A percentile compares a stretch with the other conserved stretches of the same genome.
phyloP scores from a whole-genome alignment of 2,113 vertebrate species.

The Notarius quadriscutis region DNA sequence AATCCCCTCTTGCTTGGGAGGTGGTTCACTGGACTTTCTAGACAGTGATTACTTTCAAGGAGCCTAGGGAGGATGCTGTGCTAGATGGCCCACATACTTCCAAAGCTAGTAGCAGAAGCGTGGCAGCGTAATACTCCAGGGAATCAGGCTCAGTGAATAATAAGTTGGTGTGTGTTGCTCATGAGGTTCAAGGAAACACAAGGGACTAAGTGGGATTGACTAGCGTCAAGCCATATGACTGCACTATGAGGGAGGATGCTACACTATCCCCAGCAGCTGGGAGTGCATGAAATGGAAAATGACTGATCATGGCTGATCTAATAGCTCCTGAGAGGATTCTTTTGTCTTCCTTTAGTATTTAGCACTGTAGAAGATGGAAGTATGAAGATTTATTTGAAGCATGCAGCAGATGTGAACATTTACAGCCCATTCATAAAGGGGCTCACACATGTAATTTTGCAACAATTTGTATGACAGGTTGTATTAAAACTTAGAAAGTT shows the following conservation, averaged over 20 bases:
- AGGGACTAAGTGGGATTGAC: slow-evolving; percentile 55
- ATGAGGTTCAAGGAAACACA: slow-evolving; percentile 59
- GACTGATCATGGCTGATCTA: slow-evolving; percentile 62
- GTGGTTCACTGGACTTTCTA: slow-evolving; percentile 27
- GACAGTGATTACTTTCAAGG: slow-evolving; percentile 49
- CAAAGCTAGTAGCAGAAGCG: slow-evolving; percentile 41
- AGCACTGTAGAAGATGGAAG: slow-evolving; percentile 26
- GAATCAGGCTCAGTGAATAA: slow-evolving; percentile 54
- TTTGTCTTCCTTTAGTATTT: slow-evolving; percentile 64
- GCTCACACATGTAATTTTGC: neutral
- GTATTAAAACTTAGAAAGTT: neutral
- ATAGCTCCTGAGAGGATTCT: slow-evolving; percentile 53
- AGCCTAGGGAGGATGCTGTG: slow-evolving; percentile 41
- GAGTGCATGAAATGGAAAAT: slow-evolving; percentile 62
- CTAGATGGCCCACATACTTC: slow-evolving; percentile 40
- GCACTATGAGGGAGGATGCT: slow-evolving; percentile 43
- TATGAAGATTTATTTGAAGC: slow-evolving; percentile 22
- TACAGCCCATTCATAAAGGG: slow-evolving; percentile 11
- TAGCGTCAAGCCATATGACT: slow-evolving; percentile 48
- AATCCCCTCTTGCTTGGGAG: slow-evolving; percentile 6
- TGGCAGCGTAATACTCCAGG: slow-evolving; percentile 29
- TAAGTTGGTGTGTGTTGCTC: slow-evolving; percentile 49
- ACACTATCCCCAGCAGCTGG: slow-evolving; percentile 55
- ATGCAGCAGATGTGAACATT: slow-evolving; percentile 22
- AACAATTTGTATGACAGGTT: neutral